phyloP scores from a whole-genome alignment of 2,797 vertebrate genomes.

The Cichlasoma orientale region DNA sequence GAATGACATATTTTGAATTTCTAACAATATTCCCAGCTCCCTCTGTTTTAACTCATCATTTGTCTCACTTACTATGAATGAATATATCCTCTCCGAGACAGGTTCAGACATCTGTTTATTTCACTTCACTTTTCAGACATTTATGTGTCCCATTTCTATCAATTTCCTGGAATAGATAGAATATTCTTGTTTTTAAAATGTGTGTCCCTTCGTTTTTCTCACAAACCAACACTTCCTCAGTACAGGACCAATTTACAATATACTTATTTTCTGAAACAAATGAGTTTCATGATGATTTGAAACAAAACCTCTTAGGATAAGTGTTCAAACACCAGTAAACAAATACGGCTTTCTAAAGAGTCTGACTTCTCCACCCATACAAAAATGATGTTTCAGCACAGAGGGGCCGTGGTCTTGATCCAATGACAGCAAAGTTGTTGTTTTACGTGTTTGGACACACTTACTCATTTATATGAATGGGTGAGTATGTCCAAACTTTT shows the following conservation, averaged over 20 bases:
- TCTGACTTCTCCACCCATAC: background rate
- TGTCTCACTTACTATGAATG: constrained; percentile 26
- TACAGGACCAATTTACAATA: background rate
- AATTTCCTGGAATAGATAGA: accelerated
- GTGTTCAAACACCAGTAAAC: background rate
- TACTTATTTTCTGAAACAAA: background rate
- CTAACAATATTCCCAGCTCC: background rate
- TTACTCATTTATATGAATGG: no score
- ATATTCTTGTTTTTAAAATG: background rate
- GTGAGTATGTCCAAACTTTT: no score
- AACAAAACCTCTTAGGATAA: background rate
- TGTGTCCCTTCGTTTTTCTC: background rate
- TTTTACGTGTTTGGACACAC: background rate
- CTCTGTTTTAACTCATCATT: constrained; percentile 28
- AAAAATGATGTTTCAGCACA: background rate
- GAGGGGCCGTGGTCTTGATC: background rate
- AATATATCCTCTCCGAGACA: background rate
- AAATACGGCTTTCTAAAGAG: background rate
- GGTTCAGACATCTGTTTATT: background rate
- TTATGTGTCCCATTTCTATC: background rate
- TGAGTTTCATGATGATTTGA: background rate
- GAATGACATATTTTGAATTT: constrained; percentile 6
- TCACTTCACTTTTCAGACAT: background rate
- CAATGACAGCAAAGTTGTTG: background rate
- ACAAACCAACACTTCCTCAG: background rate